Conservation (phyloP, 2,888 invertebrate genomes). For the Serripes groenlandicus region DNA sequence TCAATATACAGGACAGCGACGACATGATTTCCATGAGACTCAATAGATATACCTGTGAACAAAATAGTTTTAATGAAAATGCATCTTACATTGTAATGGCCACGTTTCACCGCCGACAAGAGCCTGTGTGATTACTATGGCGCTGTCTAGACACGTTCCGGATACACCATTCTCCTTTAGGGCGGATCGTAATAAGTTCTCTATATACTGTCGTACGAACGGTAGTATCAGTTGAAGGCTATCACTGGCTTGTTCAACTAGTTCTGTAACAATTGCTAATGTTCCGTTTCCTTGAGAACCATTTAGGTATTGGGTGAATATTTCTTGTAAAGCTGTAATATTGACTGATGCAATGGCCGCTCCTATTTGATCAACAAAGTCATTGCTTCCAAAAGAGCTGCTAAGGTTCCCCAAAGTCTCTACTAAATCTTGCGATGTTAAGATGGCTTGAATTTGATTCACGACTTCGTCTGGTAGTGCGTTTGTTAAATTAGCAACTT, state of each 20-base stretch:
- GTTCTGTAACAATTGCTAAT: background rate
- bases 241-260: background rate
- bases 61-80: too few relatives aligned
- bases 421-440: background rate
- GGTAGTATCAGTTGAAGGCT: background rate
- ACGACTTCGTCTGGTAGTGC: background rate
- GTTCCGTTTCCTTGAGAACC: constrained; percentile 16
- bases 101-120: background rate
- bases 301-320: background rate
- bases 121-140: background rate
- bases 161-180: constrained; percentile 8
- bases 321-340: background rate
- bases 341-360: background rate
- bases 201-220: background rate
- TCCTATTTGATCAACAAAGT: background rate
- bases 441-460: background rate
- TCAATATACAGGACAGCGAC: too few relatives aligned
- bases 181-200: constrained; percentile 1
- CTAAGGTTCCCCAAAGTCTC: background rate
- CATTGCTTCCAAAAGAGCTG: background rate
- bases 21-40: too few relatives aligned
- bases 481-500: background rate
- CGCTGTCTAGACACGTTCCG: background rate
- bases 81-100: constrained; percentile 18
- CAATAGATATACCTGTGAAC: too few relatives aligned